Evolutionary conservation across 1,140 invertebrate genomes (phyloP), one percentile per base, ranked within the genome.

Genomic region (Atta cephalotes): DNA sequence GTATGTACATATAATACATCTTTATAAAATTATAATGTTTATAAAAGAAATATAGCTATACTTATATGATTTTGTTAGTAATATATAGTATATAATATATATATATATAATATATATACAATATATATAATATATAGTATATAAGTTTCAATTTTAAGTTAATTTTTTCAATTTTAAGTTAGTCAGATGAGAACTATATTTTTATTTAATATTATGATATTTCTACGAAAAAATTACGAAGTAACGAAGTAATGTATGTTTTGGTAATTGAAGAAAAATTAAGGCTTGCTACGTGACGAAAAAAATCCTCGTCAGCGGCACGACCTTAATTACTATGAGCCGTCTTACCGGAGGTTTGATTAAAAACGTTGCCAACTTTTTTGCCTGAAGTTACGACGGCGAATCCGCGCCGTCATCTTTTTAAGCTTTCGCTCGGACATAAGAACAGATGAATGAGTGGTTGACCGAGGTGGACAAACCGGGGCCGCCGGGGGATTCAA

Each of bases 401-500:
- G 70, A 76, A 76, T 84, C 10, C 56, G 68, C 80, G 77, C 49
- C 78, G 68, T 82, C 68, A 58, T 82, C 80, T 62, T 82, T 82
- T 74, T 49, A 28, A 70, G n/a, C 49, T 18, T n/a, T 9, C n/a
- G 56, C 74, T 25, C 28, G 60, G 39, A 80, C 45, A 39, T 74
- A 74, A 82, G 80, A 74, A 82, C 68, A 1, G 53, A 82, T 60
- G 68, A 58, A 82, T 49, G 80, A 45, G 60, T 28, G n/a, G 31
- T 7, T 21, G 53, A 16, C 9, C 31, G 63, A 49, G 14, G 58
- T 31, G 45, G 5, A 28, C 28, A 53, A 71, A 72, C 63, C 16
- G 25, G 51, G 56, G 71, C 31, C 60, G 56, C 28, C 80, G 66
- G 63, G 66, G 78, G 70, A 93, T 95, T 87, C 70, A 93, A 94